Evolutionary conservation across 2,797 vertebrate genomes (phyloP), one percentile per base, ranked within the genome.

Genomic region (Neoniphon sammara): DNA sequence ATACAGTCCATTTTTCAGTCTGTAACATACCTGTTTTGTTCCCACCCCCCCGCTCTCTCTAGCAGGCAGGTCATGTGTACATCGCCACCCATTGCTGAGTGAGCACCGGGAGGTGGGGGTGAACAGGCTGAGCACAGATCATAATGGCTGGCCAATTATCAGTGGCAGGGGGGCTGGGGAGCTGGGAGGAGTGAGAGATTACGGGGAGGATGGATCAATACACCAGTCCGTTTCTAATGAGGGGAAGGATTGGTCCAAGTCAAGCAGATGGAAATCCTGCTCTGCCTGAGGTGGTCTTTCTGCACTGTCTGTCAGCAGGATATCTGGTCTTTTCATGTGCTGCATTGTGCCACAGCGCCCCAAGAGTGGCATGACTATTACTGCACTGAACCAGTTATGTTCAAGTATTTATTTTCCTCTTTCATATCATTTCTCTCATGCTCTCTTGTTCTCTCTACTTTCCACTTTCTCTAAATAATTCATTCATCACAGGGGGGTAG

Each of bases 181-280:
- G 80, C 7, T 61, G 66, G 80, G 81, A 77, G 66, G 78, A 87
- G 80, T 77, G 76, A 81, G 84, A 89, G 89, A 88, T 89, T 91
- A 90, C 87, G 81, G 81, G 73, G 77, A 81, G 82, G 60, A 74
- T 17, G 80, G 91, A 94, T 94, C 94, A 90, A 94, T 95, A 94
- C 85, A 91, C 88, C 87, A 88, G 92, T 88, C 86, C 83, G 85
- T 91, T 91, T 91, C 85, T 93, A 93, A 93, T 93, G 92, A 93
- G 88, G 89, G 88, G 85, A 91, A 89, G 88, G 91, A 94, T 92
- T 88, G 92, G 92, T 93, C 86, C 88, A 81, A 93, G 91, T 89
- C 88, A 90, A 93, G 91, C 92, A 93, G 91, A 94, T 92, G 88
- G 92, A 92, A 91, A 88, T 82, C 89, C 80, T 77, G 66, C 77